phyloP scores from a whole-genome alignment of 2,113 vertebrate species.

The Oreotrochilus melanogaster region DNA sequence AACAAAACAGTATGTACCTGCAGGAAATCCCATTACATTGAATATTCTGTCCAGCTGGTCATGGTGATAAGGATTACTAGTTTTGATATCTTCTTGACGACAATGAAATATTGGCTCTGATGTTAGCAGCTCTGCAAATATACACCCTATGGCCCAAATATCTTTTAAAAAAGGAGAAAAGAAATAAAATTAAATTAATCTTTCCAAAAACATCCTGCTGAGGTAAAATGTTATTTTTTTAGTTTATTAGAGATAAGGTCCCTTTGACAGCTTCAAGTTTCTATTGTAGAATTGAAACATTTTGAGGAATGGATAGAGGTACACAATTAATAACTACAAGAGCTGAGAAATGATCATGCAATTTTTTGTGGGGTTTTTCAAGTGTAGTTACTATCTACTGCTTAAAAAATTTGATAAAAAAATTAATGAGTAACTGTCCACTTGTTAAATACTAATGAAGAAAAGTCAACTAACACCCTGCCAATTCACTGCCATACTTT shows the following conservation, averaged over 20 bases:
- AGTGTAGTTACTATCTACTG: not conserved
- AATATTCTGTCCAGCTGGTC: slow-evolving; percentile 99
- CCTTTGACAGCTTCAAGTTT: not conserved
- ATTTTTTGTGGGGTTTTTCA: not conserved
- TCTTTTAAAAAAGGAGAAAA: slow-evolving; percentile 84
- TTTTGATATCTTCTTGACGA: slow-evolving; percentile 99
- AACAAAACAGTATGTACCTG: slow-evolving; percentile 83
- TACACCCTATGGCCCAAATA: slow-evolving; percentile 99
- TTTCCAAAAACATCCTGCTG: slow-evolving; percentile 67
- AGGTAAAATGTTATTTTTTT: not conserved
- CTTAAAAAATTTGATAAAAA: not conserved
- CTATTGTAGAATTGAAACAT: not conserved
- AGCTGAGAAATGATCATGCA: not conserved
- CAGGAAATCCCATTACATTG: slow-evolving; percentile 99
- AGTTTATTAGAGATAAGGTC: not conserved
- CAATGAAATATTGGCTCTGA: slow-evolving; percentile 99
- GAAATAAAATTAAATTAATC: slow-evolving; percentile 65
- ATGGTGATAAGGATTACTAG: slow-evolving; percentile 99
- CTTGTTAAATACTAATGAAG: not conserved
- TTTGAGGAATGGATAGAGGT: not conserved
- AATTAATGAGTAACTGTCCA: not conserved
- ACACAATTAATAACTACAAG: not conserved
- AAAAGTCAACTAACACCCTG: not conserved
- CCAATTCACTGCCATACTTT: not conserved
- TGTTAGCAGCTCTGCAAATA: slow-evolving; percentile 99